Percentiles rank a stretch among this genome's conserved stretches.
Evolutionary conservation across 2,888 invertebrate genomes (phyloP).

Genomic region (Rhogogaster chlorosoma): DNA sequence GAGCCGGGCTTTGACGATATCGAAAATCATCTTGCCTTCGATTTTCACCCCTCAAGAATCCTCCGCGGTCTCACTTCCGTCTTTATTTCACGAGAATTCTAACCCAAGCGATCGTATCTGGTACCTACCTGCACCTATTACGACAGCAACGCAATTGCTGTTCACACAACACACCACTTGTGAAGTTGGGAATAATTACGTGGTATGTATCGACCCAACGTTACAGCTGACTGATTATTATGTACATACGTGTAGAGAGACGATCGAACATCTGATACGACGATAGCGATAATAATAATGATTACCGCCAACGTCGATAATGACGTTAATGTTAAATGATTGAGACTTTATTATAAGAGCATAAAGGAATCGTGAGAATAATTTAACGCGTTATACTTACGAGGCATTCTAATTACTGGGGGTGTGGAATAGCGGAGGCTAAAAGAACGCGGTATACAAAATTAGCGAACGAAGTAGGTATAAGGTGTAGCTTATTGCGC

Average conservation of each 20-base stretch:
- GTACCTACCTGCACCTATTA: background rate
- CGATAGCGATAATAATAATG: background rate
- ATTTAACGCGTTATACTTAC: conserved; percentile 11
- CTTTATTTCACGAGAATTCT: background rate
- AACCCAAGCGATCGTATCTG: background rate
- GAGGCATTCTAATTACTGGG: conserved; percentile 13
- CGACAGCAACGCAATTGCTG: background rate
- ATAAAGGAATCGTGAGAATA: conserved; percentile 27
- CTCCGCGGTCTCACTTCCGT: background rate
- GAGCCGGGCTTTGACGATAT: background rate
- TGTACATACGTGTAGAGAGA: background rate
- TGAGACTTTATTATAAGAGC: background rate
- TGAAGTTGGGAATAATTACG: background rate
- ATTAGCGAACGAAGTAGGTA: background rate
- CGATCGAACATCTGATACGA: background rate
- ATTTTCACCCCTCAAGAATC: background rate
- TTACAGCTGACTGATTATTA: background rate
- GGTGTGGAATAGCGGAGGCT: background rate
- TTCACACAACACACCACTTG: background rate
- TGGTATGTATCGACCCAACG: background rate
- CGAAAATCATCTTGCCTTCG: background rate
- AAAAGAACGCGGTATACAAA: conserved; percentile 14
- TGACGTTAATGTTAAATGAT: background rate
- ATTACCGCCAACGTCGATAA: background rate
- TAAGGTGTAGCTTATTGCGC: background rate